phyloP scores from a whole-genome alignment of 2,888 invertebrate genomes.

The Drepanosiphum platanoidis region DNA sequence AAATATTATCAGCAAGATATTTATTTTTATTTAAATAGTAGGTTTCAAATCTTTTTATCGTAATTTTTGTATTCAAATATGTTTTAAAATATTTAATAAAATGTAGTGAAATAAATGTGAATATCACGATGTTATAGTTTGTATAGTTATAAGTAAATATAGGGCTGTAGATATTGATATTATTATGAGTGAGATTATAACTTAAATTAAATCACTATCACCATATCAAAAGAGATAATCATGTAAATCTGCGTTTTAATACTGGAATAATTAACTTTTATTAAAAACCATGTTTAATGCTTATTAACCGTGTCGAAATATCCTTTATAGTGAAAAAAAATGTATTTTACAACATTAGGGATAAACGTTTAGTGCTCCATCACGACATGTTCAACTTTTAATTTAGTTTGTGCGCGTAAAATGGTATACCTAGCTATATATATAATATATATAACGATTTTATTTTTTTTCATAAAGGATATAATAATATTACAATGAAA shows the following conservation, averaged over 20 bases:
- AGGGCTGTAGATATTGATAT: no score
- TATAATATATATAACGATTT: neutral
- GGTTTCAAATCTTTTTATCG: neutral
- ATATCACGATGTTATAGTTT: no score
- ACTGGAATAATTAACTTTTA: neutral
- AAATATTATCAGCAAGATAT: no score
- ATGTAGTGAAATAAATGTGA: neutral
- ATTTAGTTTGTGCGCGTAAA: constrained; percentile 7
- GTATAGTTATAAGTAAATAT: no score
- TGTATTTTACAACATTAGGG: constrained; percentile 5
- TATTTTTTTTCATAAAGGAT: neutral
- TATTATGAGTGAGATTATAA: no score
- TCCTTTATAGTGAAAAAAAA: neutral
- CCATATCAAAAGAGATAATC: no score
- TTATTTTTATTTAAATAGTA: neutral
- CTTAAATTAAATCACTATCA: no score
- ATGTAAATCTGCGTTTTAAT: neutral
- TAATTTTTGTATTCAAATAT: neutral
- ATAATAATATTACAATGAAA: neutral
- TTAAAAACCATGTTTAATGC: neutral
- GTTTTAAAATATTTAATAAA: neutral
- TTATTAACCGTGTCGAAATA: constrained; percentile 37
- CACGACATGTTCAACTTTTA: constrained; percentile 38
- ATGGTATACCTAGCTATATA: neutral
- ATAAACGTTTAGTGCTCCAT: constrained; percentile 30